phyloP scores from a whole-genome alignment of 2,797 vertebrate species.

The Champsocephalus gunnari region DNA sequence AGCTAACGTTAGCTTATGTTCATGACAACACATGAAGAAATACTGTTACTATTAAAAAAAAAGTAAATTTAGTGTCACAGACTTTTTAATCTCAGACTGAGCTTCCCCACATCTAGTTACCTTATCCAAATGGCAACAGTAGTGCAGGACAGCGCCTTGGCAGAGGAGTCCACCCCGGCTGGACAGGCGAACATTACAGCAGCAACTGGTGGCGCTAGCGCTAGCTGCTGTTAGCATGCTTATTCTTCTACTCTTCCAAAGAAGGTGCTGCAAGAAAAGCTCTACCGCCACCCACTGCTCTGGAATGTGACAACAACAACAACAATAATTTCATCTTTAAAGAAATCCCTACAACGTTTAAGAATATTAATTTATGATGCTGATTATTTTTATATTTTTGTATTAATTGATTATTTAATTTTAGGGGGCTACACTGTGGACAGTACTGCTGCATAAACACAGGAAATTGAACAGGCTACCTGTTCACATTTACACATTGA shows the following conservation, averaged over 20 bases:
- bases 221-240: conserved; percentile 8
- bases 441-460: too few species aligned
- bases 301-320: neutral
- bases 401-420: neutral
- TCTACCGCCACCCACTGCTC: conserved; percentile 33
- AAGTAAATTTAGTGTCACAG: neutral
- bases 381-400: neutral
- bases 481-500: neutral
- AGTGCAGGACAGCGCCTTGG: conserved; percentile 10
- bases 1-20: neutral
- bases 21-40: neutral
- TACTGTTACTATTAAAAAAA: too few species aligned
- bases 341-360: too few species aligned
- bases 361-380: neutral
- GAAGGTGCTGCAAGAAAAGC: neutral
- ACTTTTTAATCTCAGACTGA: neutral
- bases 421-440: neutral
- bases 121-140: conserved; percentile 42
- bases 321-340: neutral
- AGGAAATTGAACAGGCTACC: neutral
- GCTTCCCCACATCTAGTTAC: conserved; percentile 41
- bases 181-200: conserved; percentile 9
- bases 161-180: neutral
- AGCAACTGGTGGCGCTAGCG: neutral
- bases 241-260: conserved; percentile 27